Evolutionary conservation across 2,113 vertebrate species (phyloP).

Genomic region (Ctenomys sociabilis): DNA sequence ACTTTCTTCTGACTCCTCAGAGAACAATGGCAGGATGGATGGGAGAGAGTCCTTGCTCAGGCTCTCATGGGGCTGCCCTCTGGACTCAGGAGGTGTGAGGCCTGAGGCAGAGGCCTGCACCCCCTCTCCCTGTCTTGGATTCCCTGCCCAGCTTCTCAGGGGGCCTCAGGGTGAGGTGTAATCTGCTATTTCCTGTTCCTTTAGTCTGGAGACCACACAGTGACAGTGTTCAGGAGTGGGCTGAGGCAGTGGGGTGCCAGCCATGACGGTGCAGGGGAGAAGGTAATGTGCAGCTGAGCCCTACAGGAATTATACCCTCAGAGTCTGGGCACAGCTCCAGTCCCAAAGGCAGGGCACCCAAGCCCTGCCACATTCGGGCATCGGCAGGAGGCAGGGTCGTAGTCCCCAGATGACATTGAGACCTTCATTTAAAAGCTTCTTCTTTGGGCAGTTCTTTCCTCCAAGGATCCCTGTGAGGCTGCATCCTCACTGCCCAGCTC

Average conservation of each 20-base stretch:
- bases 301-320: too few relatives aligned
- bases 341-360: background rate
- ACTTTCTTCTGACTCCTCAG: constrained; percentile 60
- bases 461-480: background rate
- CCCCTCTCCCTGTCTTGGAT: background rate
- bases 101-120: background rate
- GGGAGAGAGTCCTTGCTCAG: background rate
- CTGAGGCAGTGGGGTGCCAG: background rate
- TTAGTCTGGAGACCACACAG: background rate
- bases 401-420: background rate
- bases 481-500: background rate
- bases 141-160: background rate
- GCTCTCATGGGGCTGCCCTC: background rate
- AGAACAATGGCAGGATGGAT: background rate
- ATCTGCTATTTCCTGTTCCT: background rate
- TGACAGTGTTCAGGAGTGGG: background rate
- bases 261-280: rapidly evolving
- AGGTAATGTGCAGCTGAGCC: background rate
- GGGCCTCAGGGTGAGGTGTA: background rate
- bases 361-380: background rate
- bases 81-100: background rate
- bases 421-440: too few relatives aligned
- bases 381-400: background rate
- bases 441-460: background rate
- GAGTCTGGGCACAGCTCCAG: background rate